Evolutionary conservation across 2,113 vertebrate genomes (phyloP).

Genomic region (Platichthys stellatus): DNA sequence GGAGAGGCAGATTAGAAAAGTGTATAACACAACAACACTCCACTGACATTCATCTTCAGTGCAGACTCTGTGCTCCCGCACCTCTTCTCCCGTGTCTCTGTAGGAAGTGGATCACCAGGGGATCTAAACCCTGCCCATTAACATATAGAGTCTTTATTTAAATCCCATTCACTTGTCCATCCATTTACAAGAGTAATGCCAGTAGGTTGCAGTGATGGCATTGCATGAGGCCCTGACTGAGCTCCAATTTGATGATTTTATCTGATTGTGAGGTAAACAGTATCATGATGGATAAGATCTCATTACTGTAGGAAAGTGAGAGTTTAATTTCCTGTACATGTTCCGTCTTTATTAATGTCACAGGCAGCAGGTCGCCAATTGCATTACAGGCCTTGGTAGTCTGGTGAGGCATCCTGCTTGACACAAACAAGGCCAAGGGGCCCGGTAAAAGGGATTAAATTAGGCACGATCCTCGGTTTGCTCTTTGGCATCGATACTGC

Average conservation of each 20-base stretch:
- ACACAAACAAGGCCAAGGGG: conserved; percentile 69
- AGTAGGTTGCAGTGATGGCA: conserved; percentile 51
- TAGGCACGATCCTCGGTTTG: conserved; percentile 49
- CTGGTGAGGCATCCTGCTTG: conserved; percentile 56
- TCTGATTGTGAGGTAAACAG: conserved; percentile 82
- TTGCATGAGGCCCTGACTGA: conserved; percentile 62
- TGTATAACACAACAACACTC: conserved; percentile 46
- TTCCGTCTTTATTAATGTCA: conserved; percentile 85
- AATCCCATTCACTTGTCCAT: conserved; percentile 78
- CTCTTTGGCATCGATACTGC: conserved; percentile 19
- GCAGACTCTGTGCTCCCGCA: background rate
- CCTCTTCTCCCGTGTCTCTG: conserved; percentile 8
- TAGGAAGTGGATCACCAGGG: conserved; percentile 61
- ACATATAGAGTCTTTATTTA: conserved; percentile 83
- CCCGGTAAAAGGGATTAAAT: conserved; percentile 62
- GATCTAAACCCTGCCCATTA: conserved; percentile 72
- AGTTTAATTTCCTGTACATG: conserved; percentile 85
- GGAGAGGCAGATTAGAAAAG: conserved; percentile 39
- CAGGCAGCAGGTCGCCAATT: conserved; percentile 78
- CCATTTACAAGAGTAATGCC: conserved; percentile 79
- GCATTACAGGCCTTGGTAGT: conserved; percentile 60
- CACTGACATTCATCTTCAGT: conserved; percentile 46
- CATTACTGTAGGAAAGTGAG: conserved; percentile 82
- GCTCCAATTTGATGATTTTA: conserved; percentile 79
- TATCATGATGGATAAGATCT: conserved; percentile 81